phyloP scores from a whole-genome alignment of 1,140 invertebrate genomes.

The Gerris buenoi region DNA sequence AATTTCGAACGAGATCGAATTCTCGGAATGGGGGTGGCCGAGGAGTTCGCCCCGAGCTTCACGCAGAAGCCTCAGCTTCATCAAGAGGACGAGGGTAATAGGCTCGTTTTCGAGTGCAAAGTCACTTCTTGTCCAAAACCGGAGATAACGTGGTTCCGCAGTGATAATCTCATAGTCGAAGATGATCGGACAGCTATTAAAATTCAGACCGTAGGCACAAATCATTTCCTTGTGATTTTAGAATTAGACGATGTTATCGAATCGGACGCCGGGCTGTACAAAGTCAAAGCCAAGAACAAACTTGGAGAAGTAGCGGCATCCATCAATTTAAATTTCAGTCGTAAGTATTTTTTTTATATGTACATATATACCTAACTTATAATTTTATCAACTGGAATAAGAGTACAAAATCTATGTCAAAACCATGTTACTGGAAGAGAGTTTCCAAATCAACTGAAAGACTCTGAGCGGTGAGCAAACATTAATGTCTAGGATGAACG shows the following conservation, averaged over 20 bases:
- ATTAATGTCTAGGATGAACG: no score
- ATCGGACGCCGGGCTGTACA: constrained; percentile 90
- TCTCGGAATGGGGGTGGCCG: constrained; percentile 54
- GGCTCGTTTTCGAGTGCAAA: constrained; percentile 88
- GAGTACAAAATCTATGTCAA: no score
- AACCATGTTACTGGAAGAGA: no score
- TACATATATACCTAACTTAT: no score
- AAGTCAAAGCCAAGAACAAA: constrained; percentile 94
- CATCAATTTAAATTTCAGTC: constrained; percentile 96
- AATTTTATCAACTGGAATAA: no score
- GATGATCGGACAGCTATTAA: constrained; percentile 72
- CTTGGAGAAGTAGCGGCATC: constrained; percentile 94
- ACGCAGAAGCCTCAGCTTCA: constrained; percentile 89
- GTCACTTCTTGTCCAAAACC: constrained; percentile 75
- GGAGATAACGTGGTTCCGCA: constrained; percentile 79
- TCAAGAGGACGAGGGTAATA: constrained; percentile 90
- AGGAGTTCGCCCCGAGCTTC: constrained; percentile 93
- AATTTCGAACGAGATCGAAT: neutral
- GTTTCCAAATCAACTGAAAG: no score
- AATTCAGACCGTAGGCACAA: constrained; percentile 63
- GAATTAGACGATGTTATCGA: constrained; percentile 91
- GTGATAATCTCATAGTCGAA: constrained; percentile 64
- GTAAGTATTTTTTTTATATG: constrained; percentile 48
- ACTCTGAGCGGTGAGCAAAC: no score
- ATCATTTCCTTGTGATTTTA: constrained; percentile 77